Evolutionary conservation across 2,888 invertebrate genomes (phyloP).

Genomic region (Rhagonycha fulva): DNA sequence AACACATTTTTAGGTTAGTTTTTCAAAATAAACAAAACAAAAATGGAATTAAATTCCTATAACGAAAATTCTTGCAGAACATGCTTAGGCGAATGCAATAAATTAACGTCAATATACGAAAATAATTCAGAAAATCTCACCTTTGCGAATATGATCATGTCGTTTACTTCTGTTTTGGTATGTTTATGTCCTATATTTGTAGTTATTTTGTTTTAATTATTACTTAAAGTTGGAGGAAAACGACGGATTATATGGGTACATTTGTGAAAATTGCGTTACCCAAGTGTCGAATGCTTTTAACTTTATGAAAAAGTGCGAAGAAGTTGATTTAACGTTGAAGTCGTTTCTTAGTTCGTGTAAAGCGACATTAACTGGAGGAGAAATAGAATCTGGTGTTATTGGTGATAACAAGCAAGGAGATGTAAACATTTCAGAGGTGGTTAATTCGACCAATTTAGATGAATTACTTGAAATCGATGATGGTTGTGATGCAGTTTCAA

Average conservation of each 20-base stretch:
- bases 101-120: slow-evolving; percentile 24
- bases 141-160: slow-evolving; percentile 28
- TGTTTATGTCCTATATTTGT: background rate
- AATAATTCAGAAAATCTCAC: slow-evolving; percentile 14
- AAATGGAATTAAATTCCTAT: slow-evolving; percentile 1
- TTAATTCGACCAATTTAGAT: background rate
- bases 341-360: slow-evolving; percentile 5
- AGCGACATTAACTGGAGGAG: background rate
- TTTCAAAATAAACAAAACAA: slow-evolving; percentile 1
- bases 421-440: background rate
- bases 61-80: slow-evolving; percentile 28
- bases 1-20: background rate
- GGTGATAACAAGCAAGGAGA: background rate
- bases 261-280: slow-evolving; percentile 29
- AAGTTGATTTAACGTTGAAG: slow-evolving; percentile 26
- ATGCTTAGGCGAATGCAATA: slow-evolving; percentile 24
- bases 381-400: background rate
- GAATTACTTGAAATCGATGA: slow-evolving; percentile 1
- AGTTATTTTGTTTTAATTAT: background rate
- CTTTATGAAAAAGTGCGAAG: slow-evolving; percentile 33
- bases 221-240: slow-evolving; percentile 19
- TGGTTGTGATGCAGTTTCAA: background rate
- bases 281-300: slow-evolving; percentile 29
- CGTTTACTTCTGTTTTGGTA: slow-evolving; percentile 29
- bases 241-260: slow-evolving; percentile 30